These are phyloP conservation scores for Amphipoea oculea DNA, from an alignment of 2,888 invertebrate species.

Conservation along the genomic window DNA sequence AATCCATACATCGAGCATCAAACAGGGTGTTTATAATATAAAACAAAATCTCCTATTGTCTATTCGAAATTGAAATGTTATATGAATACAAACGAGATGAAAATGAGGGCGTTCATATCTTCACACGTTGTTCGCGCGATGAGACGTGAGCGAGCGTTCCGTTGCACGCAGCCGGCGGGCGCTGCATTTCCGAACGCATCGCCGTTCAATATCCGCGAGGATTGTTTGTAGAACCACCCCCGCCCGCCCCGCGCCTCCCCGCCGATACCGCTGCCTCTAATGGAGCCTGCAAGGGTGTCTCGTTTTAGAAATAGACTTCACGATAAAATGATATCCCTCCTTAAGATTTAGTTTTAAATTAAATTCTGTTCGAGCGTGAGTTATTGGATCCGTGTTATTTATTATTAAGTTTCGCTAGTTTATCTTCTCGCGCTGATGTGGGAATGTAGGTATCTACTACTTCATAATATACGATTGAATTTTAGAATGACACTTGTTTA, in stretches of 20 bases:
- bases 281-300: constrained; percentile 78
- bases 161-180: constrained; percentile 82
- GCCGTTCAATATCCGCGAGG: constrained; percentile 89
- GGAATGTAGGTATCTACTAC: neutral
- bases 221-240: constrained; percentile 86
- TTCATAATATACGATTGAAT: neutral
- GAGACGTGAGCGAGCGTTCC: constrained; percentile 81
- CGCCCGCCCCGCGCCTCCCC: constrained; percentile 66
- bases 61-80: constrained; percentile 70
- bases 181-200: constrained; percentile 89
- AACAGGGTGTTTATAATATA: constrained; percentile 39
- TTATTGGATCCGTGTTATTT: constrained; percentile 51
- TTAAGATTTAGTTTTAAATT: constrained; percentile 65
- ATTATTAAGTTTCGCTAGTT: constrained; percentile 24
- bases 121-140: constrained; percentile 83
- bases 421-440: neutral
- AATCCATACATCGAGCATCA: constrained; percentile 25
- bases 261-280: constrained; percentile 76
- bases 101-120: constrained; percentile 84
- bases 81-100: constrained; percentile 81
- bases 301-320: constrained; percentile 83
- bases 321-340: constrained; percentile 66
- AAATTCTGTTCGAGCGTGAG: constrained; percentile 52
- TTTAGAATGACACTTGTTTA: neutral
- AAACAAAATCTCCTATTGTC: constrained; percentile 60